Evolutionary conservation across 1,140 invertebrate species (phyloP), one percentile per base, ranked within the genome.

Genomic region (Micrasema minimum): DNA sequence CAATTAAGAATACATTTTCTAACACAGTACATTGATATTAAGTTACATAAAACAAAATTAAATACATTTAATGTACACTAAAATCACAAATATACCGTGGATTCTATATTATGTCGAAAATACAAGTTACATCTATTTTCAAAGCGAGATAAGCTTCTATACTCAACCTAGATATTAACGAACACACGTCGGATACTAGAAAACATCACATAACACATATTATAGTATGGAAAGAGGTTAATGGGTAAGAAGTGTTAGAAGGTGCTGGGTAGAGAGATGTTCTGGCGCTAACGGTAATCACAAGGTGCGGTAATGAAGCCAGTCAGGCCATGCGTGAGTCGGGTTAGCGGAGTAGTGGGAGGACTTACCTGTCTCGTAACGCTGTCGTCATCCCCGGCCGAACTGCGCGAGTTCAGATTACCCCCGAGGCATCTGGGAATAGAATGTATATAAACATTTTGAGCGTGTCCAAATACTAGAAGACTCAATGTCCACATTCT

Each of bases 391-490:
- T 90, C 90, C 5, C 87, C 86, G 74, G 82, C 80, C 4, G 83
- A 85, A 68, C 80, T 81, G 53, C 86, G 82, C 35, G 80, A 81
- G 57, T 85, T 87, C 72, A 88, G 90, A 0, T 88, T 87, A 14
- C 90, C 90, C 16, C 91, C 91, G 66, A 94, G 93, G 77, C 91
- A 92, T 75, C 90, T 85, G 59, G 11, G 65, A 72, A n/a, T n/a
- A n/a, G n/a, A n/a, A n/a, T n/a, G n/a, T n/a, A n/a, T n/a, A n/a
- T n/a, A n/a, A n/a, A n/a, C n/a, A n/a, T n/a, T n/a, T n/a, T n/a
- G n/a, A n/a, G n/a, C n/a, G n/a, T n/a, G n/a, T n/a, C n/a, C n/a
- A n/a, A n/a, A n/a, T n/a, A n/a, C n/a, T n/a, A n/a, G n/a, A n/a
- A n/a, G n/a, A n/a, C n/a, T n/a, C n/a, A n/a, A n/a, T n/a, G n/a